Percentiles rank a stretch among this genome's conserved stretches.
Conservation (phyloP, 2,113 vertebrate genomes). For the Nycticebus coucang region DNA sequence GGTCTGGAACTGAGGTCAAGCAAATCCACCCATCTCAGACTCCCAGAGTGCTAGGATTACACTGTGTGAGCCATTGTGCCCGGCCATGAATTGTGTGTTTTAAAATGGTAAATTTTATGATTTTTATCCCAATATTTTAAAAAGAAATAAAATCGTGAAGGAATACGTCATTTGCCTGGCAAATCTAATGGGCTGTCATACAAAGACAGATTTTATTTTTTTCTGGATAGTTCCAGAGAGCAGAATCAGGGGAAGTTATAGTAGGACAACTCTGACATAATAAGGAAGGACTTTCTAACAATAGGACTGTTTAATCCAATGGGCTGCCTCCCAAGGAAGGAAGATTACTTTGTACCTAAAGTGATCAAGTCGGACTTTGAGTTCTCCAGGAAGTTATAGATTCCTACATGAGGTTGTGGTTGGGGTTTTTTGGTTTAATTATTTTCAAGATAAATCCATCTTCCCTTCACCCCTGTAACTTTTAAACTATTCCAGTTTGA, state of each 20-base stretch:
- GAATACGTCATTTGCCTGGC: not conserved
- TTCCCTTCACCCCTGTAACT: not conserved
- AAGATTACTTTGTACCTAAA: constrained; percentile 1
- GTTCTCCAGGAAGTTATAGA: constrained; percentile 23
- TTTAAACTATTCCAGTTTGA: constrained; percentile 46
- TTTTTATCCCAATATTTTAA: not conserved
- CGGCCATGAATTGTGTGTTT: not conserved
- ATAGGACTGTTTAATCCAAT: not conserved
- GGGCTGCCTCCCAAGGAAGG: not conserved
- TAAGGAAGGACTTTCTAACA: constrained; percentile 47
- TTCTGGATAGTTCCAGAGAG: constrained; percentile 3
- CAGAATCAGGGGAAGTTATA: constrained; percentile 23
- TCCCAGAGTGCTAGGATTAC: too few relatives aligned
- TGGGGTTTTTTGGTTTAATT: not conserved
- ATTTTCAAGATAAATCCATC: constrained; percentile 13
- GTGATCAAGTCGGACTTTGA: not conserved
- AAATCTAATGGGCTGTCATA: constrained; percentile 17
- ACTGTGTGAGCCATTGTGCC: too few relatives aligned
- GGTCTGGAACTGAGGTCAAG: too few relatives aligned
- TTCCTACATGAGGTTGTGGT: not conserved
- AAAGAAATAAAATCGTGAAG: constrained; percentile 36
- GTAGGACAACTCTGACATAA: constrained; percentile 17
- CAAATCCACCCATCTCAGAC: too few relatives aligned
- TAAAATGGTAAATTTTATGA: constrained; percentile 18
- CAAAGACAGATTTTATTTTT: constrained; percentile 12